A percentile compares a stretch with the other conserved stretches of the same genome.
Evolutionary conservation across 2,113 vertebrate genomes (phyloP).

Genomic region (Anolis sagrei): DNA sequence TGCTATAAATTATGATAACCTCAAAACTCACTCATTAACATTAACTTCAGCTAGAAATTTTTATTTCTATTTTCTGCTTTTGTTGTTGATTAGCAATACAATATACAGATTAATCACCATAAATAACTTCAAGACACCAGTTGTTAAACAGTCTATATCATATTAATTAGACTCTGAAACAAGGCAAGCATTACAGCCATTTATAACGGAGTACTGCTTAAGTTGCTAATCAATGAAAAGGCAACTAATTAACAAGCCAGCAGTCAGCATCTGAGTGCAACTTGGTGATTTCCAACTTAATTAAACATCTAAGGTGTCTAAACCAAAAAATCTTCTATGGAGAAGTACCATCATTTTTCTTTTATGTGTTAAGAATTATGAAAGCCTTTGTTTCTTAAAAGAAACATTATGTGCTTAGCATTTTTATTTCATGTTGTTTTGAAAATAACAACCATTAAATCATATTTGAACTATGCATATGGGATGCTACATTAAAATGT

Average conservation of each 20-base stretch:
- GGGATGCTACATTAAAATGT: not conserved
- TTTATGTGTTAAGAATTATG: slow-evolving; percentile 28
- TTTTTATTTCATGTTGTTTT: not conserved
- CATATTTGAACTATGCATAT: not conserved
- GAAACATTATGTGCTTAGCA: fast-evolving
- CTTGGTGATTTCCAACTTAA: slow-evolving; percentile 74
- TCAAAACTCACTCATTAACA: slow-evolving; percentile 16
- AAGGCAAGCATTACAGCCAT: slow-evolving; percentile 56
- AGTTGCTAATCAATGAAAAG: slow-evolving; percentile 75
- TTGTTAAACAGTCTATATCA: slow-evolving; percentile 66
- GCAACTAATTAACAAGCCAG: slow-evolving; percentile 74
- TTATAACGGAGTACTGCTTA: slow-evolving; percentile 60
- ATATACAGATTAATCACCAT: slow-evolving; percentile 38
- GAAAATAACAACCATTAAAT: not conserved
- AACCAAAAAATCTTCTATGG: slow-evolving; percentile 52
- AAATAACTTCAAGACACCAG: slow-evolving; percentile 54
- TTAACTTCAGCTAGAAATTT: slow-evolving; percentile 10
- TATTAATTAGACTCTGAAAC: slow-evolving; percentile 71
- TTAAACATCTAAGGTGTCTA: slow-evolving; percentile 72
- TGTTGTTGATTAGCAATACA: slow-evolving; percentile 55
- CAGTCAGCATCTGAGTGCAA: slow-evolving; percentile 69
- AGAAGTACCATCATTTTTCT: slow-evolving; percentile 57
- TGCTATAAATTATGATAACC: not conserved
- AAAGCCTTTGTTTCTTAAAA: slow-evolving; percentile 22
- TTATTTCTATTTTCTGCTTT: slow-evolving; percentile 12